A percentile compares a stretch with the other conserved stretches of the same genome.
Conservation (phyloP, 2,113 vertebrate genomes). For the Trogon melanurus region DNA sequence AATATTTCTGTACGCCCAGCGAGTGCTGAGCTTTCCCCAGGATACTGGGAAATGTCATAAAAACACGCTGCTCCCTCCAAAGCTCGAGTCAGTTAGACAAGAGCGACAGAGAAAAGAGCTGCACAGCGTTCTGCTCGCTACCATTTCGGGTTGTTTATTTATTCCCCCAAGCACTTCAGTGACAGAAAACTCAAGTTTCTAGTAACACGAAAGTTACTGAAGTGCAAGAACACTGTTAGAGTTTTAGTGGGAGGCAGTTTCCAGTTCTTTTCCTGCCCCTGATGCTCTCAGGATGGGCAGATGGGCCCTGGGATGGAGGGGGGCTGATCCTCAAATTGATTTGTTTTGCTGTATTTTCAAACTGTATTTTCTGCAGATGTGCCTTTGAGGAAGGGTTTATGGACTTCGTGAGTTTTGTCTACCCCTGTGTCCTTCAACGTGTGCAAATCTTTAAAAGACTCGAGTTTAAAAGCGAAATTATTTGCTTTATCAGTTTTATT, state of each 20-base stretch:
- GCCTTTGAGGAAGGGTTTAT: neutral
- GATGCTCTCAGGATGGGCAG: fast-evolving
- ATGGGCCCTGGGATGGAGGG: fast-evolving
- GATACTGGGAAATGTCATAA: neutral
- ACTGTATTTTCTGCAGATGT: neutral
- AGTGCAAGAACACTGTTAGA: neutral
- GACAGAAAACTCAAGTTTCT: neutral
- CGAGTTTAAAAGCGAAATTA: neutral
- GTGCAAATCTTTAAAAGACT: neutral
- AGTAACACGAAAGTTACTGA: neutral
- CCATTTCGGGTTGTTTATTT: neutral
- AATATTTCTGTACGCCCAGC: neutral
- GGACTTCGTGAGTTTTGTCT: neutral
- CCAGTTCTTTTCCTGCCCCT: neutral
- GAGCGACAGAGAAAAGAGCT: neutral
- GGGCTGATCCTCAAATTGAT: neutral
- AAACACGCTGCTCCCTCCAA: neutral
- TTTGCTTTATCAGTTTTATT: neutral
- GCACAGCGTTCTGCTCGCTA: neutral
- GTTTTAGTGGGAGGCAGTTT: neutral
- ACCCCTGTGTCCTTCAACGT: neutral
- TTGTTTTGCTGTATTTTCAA: neutral
- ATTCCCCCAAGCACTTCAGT: neutral
- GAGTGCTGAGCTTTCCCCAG: neutral
- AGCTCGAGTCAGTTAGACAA: neutral